A percentile compares a stretch with the other conserved stretches of the same genome.
Conservation (phyloP, 2,888 invertebrate genomes). For the Magallana nippona region DNA sequence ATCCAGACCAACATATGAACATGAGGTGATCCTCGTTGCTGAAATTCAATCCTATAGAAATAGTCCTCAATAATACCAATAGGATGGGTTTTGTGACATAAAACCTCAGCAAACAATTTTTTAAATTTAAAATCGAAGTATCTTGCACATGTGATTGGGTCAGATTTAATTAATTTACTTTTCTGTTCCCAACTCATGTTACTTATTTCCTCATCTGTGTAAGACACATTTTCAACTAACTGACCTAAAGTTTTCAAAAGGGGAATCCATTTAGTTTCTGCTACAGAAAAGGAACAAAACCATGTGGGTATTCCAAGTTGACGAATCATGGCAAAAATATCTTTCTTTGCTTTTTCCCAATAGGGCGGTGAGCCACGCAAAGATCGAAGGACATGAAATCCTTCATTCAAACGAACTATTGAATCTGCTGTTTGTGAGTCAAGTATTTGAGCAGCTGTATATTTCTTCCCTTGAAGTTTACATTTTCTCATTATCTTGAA, state of each 20-base stretch:
- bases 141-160: slow-evolving; percentile 61
- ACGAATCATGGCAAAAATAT: slow-evolving; percentile 61
- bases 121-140: slow-evolving; percentile 61
- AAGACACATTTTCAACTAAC: slow-evolving; percentile 36
- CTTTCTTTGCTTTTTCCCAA: slow-evolving; percentile 58
- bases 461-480: slow-evolving; percentile 44
- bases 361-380: slow-evolving; percentile 58
- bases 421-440: slow-evolving; percentile 40
- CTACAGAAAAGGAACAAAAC: slow-evolving; percentile 48
- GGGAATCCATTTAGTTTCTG: slow-evolving; percentile 58
- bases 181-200: slow-evolving; percentile 55
- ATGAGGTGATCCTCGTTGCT: slow-evolving; percentile 57
- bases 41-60: slow-evolving; percentile 51
- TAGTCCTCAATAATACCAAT: slow-evolving; percentile 44
- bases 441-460: slow-evolving; percentile 46
- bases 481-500: slow-evolving; percentile 47
- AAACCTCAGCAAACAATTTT: slow-evolving; percentile 33
- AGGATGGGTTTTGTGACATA: slow-evolving; percentile 32
- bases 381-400: slow-evolving; percentile 49
- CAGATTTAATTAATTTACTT: slow-evolving; percentile 53
- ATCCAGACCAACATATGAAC: slow-evolving; percentile 53
- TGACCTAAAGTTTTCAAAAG: slow-evolving; percentile 44
- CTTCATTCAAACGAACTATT: slow-evolving; percentile 51
- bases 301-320: slow-evolving; percentile 57
- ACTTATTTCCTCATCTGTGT: slow-evolving; percentile 40